Conservation (phyloP, 2,113 vertebrate genomes). For the Aix galericulata region DNA sequence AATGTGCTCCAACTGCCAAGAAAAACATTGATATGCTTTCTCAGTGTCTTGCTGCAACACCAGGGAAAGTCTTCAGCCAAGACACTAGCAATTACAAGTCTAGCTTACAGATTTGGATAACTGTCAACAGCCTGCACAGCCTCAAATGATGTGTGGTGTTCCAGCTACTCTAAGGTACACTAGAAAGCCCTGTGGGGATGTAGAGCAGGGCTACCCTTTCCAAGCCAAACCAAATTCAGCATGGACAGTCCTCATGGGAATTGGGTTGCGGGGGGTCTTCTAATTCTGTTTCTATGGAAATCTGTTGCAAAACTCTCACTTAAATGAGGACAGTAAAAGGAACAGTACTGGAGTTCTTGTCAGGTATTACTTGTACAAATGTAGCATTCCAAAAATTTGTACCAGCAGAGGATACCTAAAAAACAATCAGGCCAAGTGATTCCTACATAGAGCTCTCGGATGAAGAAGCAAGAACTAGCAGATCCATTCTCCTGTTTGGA, state of each 20-base stretch:
- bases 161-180: background rate
- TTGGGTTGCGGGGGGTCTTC: background rate
- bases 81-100: background rate
- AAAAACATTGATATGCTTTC: background rate
- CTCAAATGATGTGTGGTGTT: background rate
- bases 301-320: background rate
- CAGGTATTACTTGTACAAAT: background rate
- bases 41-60: background rate
- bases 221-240: background rate
- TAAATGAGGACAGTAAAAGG: background rate
- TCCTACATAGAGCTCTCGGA: background rate
- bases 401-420: background rate
- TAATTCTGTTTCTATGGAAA: background rate
- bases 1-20: background rate
- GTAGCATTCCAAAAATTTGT: background rate
- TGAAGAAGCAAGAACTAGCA: background rate
- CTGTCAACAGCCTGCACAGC: background rate
- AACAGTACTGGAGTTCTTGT: background rate
- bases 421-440: background rate
- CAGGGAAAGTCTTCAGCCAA: background rate
- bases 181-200: background rate
- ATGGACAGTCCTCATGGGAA: rapidly evolving
- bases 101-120: background rate
- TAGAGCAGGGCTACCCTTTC: background rate
- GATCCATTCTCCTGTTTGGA: background rate